phyloP scores from a whole-genome alignment of 1,140 invertebrate species.

The Thrips palmi region DNA sequence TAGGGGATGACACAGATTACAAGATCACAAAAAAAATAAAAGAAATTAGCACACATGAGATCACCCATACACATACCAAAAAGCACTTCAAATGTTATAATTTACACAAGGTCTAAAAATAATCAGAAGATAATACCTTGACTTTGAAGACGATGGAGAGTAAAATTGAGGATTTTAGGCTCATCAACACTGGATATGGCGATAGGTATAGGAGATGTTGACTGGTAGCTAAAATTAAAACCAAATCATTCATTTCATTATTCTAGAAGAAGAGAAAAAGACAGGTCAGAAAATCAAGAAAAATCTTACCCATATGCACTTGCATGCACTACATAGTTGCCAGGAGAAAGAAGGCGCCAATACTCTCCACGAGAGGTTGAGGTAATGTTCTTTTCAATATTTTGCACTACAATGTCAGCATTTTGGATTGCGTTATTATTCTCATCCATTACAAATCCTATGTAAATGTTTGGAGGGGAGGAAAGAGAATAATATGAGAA shows the following conservation, averaged over 20 bases:
- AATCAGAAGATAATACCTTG: too few relatives aligned
- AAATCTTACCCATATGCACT: conserved; percentile 47
- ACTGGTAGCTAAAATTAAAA: conserved; percentile 4
- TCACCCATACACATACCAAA: too few relatives aligned
- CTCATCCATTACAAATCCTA: conserved; percentile 35
- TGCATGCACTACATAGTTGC: conserved; percentile 52
- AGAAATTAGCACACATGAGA: too few relatives aligned
- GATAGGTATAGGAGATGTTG: too few relatives aligned
- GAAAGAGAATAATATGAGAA: conserved; percentile 1
- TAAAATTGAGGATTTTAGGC: too few relatives aligned
- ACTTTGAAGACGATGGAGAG: too few relatives aligned
- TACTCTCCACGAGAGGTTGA: conserved; percentile 64
- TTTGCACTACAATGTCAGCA: conserved; percentile 48
- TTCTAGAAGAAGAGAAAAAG: conserved; percentile 3
- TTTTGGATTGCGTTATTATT: conserved; percentile 35
- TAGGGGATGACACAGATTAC: too few relatives aligned
- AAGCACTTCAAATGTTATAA: too few relatives aligned
- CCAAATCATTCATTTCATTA: neutral
- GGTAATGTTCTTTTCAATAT: conserved; percentile 51
- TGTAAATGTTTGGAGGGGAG: neutral
- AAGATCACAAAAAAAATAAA: too few relatives aligned
- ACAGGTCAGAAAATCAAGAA: conserved; percentile 1
- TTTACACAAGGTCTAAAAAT: too few relatives aligned
- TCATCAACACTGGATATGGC: too few relatives aligned
- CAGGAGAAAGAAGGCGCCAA: conserved; percentile 70